Evolutionary conservation across 2,113 vertebrate genomes (phyloP).

Genomic region (Hassar affinis): DNA sequence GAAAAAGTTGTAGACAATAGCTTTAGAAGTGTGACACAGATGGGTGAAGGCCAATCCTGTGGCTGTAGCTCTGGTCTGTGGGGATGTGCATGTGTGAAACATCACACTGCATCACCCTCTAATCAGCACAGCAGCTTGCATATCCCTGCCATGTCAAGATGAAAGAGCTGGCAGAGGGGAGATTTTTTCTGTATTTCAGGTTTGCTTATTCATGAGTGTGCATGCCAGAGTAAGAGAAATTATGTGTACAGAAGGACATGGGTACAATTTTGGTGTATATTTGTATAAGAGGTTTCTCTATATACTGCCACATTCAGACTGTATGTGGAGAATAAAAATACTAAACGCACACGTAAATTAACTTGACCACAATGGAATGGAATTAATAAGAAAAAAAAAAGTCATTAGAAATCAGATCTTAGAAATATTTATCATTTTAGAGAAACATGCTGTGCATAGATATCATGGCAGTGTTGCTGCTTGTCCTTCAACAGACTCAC

Average conservation of each 20-base stretch:
- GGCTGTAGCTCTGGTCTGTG: slow-evolving; percentile 48
- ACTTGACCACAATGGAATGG: not conserved
- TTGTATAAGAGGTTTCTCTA: not conserved
- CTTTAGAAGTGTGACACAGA: slow-evolving; percentile 56
- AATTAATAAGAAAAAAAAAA: slow-evolving; percentile 34
- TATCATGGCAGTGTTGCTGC: slow-evolving; percentile 31
- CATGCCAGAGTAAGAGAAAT: not conserved
- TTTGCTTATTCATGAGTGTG: slow-evolving; percentile 32
- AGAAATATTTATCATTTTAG: slow-evolving; percentile 24
- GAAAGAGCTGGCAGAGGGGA: slow-evolving; percentile 9
- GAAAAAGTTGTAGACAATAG: slow-evolving; percentile 47
- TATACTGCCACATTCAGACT: not conserved
- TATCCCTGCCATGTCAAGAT: slow-evolving; percentile 13
- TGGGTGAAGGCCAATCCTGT: slow-evolving; percentile 40
- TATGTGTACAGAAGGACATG: not conserved
- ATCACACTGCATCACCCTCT: slow-evolving; percentile 59
- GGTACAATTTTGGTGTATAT: not conserved
- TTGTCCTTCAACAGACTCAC: slow-evolving; percentile 40
- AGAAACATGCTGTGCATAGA: not conserved
- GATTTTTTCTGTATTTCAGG: not conserved
- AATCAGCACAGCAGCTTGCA: slow-evolving; percentile 44
- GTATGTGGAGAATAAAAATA: not conserved
- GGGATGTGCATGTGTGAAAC: slow-evolving; percentile 61
- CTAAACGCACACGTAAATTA: slow-evolving; percentile 5
- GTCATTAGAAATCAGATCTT: no score